Evolutionary conservation across 2,888 invertebrate species (phyloP).

Genomic region (Sisyra nigra): DNA sequence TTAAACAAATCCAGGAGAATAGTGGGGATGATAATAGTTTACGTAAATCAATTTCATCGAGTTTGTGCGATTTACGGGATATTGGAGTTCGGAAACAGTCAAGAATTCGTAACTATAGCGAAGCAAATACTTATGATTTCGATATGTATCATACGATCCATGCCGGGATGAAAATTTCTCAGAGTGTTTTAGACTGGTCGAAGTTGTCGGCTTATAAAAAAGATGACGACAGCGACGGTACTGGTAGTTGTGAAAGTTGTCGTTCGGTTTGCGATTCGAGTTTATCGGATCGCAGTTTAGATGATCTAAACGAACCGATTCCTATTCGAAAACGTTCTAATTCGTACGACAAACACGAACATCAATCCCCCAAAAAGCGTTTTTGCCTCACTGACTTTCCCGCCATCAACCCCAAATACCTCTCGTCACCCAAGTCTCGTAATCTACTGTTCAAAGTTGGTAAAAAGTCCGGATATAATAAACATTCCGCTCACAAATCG

Average conservation of each 20-base stretch:
- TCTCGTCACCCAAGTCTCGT: no score
- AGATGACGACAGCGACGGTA: neutral
- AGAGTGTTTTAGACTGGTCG: conserved; percentile 11
- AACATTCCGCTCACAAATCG: no score
- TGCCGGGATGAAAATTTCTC: conserved; percentile 16
- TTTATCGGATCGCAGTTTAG: neutral
- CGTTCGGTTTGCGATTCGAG: conserved; percentile 2
- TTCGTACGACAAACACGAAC: neutral
- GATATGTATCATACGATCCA: conserved; percentile 28
- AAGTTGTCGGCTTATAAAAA: conserved; percentile 9
- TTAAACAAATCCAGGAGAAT: no score
- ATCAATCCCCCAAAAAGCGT: neutral
- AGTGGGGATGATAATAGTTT: no score
- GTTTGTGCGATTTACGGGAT: neutral
- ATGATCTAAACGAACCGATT: neutral
- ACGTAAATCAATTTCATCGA: neutral
- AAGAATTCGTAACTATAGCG: neutral
- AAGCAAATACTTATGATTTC: conserved; percentile 10
- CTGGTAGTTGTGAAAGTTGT: conserved; percentile 1
- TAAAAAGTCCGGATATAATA: no score
- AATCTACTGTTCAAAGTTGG: no score
- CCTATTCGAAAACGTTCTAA: neutral
- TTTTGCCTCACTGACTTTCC: neutral
- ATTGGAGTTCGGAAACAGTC: no score
- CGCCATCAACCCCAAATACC: no score